Base-by-base conservation (phyloP, 2,888 invertebrate species). In the Incurvaria masculella region DNA sequence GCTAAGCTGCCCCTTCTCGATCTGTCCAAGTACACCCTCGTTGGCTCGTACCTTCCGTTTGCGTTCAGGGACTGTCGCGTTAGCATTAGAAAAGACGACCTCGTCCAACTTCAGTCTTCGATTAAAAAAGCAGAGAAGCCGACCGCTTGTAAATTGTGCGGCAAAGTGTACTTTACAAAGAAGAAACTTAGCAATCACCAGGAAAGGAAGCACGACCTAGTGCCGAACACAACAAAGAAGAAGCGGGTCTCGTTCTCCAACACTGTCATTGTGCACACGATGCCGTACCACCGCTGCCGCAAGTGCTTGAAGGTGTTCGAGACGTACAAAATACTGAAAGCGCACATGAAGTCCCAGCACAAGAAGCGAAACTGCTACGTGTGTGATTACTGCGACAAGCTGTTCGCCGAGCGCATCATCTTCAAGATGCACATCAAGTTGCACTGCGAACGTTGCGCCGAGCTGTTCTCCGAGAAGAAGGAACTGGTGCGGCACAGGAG, bases 201-300 rank as follows among this genome's bases (percentile, higher is more conserved):
- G 21, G 57, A 61, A 23, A 71, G 67, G 4, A 73, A 74, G 33
- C 76, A 76, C 48, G 66, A 67, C 56, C 61, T 73, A 10, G 58
- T 68, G 0, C 66, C 62, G 23, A 61, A 59, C 14, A 47, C 62
- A 14, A 54, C 69, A 45, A 57, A 66, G 1, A 66, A 59, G 42
- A 76, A 75, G 42, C 59, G 63, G 2, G 76, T 78, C 0, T 72
- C 73, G 0, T 76, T 78, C 53, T 72, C 73, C 0, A 71, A 75
- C 8, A 61, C 68, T 4, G 64, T 75, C 0, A 68, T 66, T n/a
- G 57, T 76, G 2, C 74, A 76, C 3, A 69, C 72, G 52, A 59
- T 74, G 0, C 67, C 71, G 47, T 72, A 73, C 48, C 70, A 74
- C 40, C 65, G 66, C 49, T 76, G 78, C 51, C 61, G 71, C 18